These are phyloP conservation scores for Oryzias sinensis DNA, from an alignment of 2,797 vertebrate species.

Conservation along the genomic window DNA sequence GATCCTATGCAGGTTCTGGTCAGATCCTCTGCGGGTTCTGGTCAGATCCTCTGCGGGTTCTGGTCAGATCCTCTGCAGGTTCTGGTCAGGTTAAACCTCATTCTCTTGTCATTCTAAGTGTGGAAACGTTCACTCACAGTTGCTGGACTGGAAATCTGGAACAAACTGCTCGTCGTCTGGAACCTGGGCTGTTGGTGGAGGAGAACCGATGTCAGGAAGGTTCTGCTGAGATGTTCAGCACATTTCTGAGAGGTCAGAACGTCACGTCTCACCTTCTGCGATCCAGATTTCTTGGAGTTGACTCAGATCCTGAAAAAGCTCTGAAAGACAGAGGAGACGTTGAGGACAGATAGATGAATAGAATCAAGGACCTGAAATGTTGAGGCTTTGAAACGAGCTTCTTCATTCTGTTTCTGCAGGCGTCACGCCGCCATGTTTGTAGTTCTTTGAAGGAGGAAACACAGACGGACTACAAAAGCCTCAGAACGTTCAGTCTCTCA, in stretches of 20 bases:
- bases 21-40: too few relatives aligned
- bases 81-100: background rate
- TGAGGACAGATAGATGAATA: too few relatives aligned
- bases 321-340: conserved; percentile 65
- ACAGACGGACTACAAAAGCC: too few relatives aligned
- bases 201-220: background rate
- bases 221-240: too few relatives aligned
- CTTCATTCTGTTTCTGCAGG: too few relatives aligned
- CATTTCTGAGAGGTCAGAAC: background rate
- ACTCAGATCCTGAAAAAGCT: conserved; percentile 93
- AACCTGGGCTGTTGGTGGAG: conserved; percentile 81
- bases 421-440: too few relatives aligned
- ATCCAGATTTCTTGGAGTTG: conserved; percentile 96
- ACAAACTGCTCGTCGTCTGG: conserved; percentile 96
- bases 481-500: too few relatives aligned
- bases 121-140: conserved; percentile 80
- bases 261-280: conserved; percentile 83
- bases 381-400: too few relatives aligned
- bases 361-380: too few relatives aligned
- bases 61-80: background rate
- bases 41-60: too few relatives aligned
- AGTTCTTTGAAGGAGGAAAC: too few relatives aligned
- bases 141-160: conserved; percentile 95
- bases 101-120: background rate
- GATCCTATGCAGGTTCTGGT: too few relatives aligned